Evolutionary conservation across 2,797 vertebrate genomes (phyloP).

Genomic region (Ptychadena robeensis): DNA sequence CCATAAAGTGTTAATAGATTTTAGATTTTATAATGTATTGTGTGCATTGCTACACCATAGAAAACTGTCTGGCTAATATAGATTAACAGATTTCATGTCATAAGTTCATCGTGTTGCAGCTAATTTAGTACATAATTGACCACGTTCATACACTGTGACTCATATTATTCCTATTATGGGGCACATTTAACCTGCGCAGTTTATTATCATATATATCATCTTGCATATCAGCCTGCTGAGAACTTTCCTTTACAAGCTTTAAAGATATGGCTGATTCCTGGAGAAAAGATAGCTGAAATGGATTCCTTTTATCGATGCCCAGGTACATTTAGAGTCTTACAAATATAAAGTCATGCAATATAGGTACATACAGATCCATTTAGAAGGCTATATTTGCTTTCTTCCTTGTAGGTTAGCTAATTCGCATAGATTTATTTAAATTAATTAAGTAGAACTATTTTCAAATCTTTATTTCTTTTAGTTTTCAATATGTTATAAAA

Average conservation of each 20-base stretch:
- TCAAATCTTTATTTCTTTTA: too few relatives aligned
- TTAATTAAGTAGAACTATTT: too few relatives aligned
- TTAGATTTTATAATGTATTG: neutral
- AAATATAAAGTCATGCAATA: neutral
- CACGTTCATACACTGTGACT: neutral
- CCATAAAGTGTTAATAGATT: neutral
- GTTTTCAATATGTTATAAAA: too few relatives aligned
- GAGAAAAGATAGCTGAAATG: constrained; percentile 34
- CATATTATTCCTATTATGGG: neutral
- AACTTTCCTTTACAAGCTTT: constrained; percentile 33
- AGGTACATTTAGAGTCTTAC: constrained; percentile 41
- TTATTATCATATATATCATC: neutral
- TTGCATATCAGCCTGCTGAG: neutral
- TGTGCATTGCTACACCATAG: neutral
- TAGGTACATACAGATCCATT: too few relatives aligned
- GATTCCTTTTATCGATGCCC: constrained; percentile 56
- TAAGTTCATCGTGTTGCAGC: neutral
- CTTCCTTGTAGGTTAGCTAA: too few relatives aligned
- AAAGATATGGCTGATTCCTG: constrained; percentile 61
- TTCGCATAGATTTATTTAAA: too few relatives aligned
- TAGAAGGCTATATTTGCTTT: too few relatives aligned
- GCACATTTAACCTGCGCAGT: neutral
- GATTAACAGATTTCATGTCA: neutral
- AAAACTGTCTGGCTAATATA: neutral
- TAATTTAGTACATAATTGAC: constrained; percentile 4